Conservation (phyloP, 2,113 vertebrate species). For the Colaptes auratus region DNA sequence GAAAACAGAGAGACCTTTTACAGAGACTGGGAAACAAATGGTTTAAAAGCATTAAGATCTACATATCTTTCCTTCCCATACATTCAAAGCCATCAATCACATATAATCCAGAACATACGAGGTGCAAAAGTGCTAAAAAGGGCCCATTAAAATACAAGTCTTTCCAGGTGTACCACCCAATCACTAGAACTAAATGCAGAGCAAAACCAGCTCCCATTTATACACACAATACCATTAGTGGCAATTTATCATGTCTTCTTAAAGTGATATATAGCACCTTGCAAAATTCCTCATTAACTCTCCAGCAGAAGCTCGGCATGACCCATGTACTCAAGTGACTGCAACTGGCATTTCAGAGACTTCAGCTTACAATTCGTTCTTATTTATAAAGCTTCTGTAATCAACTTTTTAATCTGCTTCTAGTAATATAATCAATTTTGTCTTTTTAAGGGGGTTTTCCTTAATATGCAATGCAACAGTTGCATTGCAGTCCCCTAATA, state of each 20-base stretch:
- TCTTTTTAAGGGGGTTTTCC: constrained; percentile 18
- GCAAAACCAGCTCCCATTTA: constrained; percentile 74
- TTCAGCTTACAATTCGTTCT: constrained; percentile 28
- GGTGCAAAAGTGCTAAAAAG: constrained; percentile 84
- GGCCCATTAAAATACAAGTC: constrained; percentile 81
- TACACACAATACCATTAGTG: constrained; percentile 83
- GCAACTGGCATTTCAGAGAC: constrained; percentile 74
- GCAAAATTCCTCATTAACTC: constrained; percentile 80
- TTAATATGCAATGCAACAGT: background rate
- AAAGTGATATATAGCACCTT: constrained; percentile 79
- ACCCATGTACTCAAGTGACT: constrained; percentile 67
- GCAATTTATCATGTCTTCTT: constrained; percentile 84
- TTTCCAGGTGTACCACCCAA: constrained; percentile 83
- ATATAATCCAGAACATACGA: constrained; percentile 80
- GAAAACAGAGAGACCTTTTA: constrained; percentile 80
- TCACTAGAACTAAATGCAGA: constrained; percentile 66
- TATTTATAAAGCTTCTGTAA: constrained; percentile 56
- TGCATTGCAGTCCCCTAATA: background rate
- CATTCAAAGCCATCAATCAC: constrained; percentile 81
- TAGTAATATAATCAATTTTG: constrained; percentile 12
- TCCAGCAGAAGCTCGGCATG: constrained; percentile 71
- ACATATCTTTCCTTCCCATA: constrained; percentile 79
- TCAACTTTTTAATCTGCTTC: constrained; percentile 32
- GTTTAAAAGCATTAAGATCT: constrained; percentile 82
- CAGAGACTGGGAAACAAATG: constrained; percentile 81